Percentiles rank a stretch among this genome's conserved stretches.
phyloP scores from a whole-genome alignment of 2,113 vertebrate species.

The rat (Rattus norvegicus) region GRCr8 NC_086020.1:237927501-237928000 shows the following conservation, averaged over 20 bases:
- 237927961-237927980: background rate
- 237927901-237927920: background rate
- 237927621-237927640: background rate
- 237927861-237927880: background rate
- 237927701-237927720: background rate
- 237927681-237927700: background rate
- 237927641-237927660: background rate
- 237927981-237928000: background rate
- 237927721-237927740: background rate
- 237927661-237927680: background rate
- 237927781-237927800: background rate
- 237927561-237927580: background rate
- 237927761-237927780: background rate
- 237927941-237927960: conserved; percentile 10
- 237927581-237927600: background rate
- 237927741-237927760: too few relatives aligned
- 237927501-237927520: background rate
- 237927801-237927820: background rate
- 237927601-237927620: background rate
- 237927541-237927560: background rate
- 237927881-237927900: conserved; percentile 18
- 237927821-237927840: conserved; percentile 1
- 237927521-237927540: background rate
- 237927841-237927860: background rate
- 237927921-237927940: conserved; percentile 14